Conservation (phyloP, 2,888 invertebrate genomes). For the Idaea aversata region DNA sequence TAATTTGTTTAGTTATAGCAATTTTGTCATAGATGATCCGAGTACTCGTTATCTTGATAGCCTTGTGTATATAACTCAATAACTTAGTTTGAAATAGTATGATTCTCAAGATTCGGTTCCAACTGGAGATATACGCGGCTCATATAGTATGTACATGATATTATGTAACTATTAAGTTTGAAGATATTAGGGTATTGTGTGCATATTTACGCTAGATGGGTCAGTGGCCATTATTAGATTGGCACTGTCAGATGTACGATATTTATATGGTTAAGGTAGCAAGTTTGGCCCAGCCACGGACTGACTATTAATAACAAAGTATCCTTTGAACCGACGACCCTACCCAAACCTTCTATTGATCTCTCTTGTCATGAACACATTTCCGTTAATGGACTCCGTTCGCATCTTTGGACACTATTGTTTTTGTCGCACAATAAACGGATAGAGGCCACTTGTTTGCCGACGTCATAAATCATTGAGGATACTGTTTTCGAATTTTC, state of each 20-base stretch:
- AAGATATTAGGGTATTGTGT: conserved; percentile 4
- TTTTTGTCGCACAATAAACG: conserved; percentile 61
- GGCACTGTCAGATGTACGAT: conserved; percentile 37
- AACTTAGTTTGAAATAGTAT: background rate
- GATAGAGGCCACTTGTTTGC: conserved; percentile 44
- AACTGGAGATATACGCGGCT: background rate
- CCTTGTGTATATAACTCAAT: background rate
- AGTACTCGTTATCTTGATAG: background rate
- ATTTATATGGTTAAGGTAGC: conserved; percentile 48
- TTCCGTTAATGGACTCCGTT: conserved; percentile 66
- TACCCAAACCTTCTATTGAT: conserved; percentile 63
- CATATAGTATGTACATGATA: background rate
- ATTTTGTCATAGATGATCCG: background rate
- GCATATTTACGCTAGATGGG: conserved; percentile 3
- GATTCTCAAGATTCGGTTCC: background rate
- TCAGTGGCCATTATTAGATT: conserved; percentile 20
- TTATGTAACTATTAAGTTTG: background rate
- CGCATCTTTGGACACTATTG: conserved; percentile 56
- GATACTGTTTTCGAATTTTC: conserved; percentile 10
- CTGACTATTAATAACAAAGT: conserved; percentile 63
- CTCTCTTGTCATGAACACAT: conserved; percentile 70
- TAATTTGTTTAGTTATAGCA: background rate
- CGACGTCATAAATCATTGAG: conserved; percentile 41
- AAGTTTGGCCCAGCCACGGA: conserved; percentile 49
- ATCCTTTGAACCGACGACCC: conserved; percentile 50